These are phyloP conservation scores for Tetanocera ferruginea DNA, from an alignment of 2,888 invertebrate genomes.

Conservation along the genomic window DNA sequence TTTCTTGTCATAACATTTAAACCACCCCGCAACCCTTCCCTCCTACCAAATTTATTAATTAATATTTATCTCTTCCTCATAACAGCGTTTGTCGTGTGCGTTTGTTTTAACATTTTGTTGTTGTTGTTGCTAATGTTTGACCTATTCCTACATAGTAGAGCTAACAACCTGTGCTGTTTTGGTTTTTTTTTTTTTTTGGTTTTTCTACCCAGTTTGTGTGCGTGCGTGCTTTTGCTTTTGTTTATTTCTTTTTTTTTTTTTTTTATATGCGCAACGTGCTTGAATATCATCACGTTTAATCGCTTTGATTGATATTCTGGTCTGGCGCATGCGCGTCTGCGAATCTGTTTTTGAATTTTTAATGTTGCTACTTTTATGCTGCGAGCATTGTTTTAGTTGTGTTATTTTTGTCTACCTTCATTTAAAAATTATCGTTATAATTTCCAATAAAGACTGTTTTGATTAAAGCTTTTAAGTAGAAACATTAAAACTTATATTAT, in stretches of 20 bases:
- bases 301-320: slow-evolving; percentile 49
- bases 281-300: slow-evolving; percentile 27
- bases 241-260: slow-evolving; percentile 17
- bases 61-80: slow-evolving; percentile 14
- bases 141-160: not conserved
- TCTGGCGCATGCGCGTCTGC: slow-evolving; percentile 49
- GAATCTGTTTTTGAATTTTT: slow-evolving; percentile 36
- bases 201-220: slow-evolving; percentile 14
- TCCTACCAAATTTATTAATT: not conserved
- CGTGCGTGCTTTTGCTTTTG: slow-evolving; percentile 25
- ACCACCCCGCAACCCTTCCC: not conserved
- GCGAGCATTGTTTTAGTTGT: not conserved
- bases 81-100: not conserved
- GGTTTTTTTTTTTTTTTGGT: slow-evolving; percentile 17
- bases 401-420: not conserved
- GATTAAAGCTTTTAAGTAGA: not conserved
- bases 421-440: not conserved
- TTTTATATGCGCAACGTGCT: not conserved
- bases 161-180: not conserved
- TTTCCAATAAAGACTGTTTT: not conserved
- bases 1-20: not conserved
- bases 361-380: slow-evolving; percentile 25
- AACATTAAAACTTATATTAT: no score
- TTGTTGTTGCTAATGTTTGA: not conserved
- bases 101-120: not conserved